A percentile compares a stretch with the other conserved stretches of the same genome.
phyloP scores from a whole-genome alignment of 2,888 invertebrate species.

The Micropterix aruncella region DNA sequence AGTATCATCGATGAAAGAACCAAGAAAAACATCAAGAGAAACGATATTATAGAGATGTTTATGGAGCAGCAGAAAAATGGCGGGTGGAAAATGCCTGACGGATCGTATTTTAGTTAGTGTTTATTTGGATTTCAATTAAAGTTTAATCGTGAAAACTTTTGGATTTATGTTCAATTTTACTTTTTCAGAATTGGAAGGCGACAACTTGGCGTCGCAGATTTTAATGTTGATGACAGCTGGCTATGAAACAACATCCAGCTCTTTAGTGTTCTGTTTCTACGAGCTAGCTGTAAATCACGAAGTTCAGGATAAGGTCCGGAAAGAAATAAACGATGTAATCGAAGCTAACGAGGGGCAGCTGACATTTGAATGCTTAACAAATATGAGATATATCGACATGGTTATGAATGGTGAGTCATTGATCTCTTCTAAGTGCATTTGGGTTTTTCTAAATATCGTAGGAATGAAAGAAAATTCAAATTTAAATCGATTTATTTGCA shows the following conservation, averaged over 20 bases:
- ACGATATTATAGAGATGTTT: constrained; percentile 15
- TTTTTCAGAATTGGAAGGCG: constrained; percentile 13
- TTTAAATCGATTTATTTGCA: too few relatives aligned
- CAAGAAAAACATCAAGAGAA: constrained; percentile 9
- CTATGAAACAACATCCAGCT: constrained; percentile 20
- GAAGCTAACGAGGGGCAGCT: constrained; percentile 14
- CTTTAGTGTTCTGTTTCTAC: constrained; percentile 16
- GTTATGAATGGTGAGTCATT: constrained; percentile 16
- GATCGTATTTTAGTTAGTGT: constrained; percentile 6
- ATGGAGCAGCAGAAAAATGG: constrained; percentile 12
- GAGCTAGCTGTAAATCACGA: constrained; percentile 17
- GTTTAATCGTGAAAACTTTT: constrained; percentile 1
- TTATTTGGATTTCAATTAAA: too few relatives aligned
- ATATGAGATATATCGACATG: constrained; percentile 19
- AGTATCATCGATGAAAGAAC: constrained; percentile 10
- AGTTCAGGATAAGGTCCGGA: constrained; percentile 17
- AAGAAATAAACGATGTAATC: constrained; percentile 16
- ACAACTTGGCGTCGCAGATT: constrained; percentile 16
- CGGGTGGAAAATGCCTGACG: constrained; percentile 8
- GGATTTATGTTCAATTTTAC: too few relatives aligned
- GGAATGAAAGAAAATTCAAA: too few relatives aligned
- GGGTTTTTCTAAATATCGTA: too few relatives aligned
- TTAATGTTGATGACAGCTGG: constrained; percentile 21
- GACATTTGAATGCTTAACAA: constrained; percentile 16
- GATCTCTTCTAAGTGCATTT: too few relatives aligned